These are phyloP conservation scores for Perca schrenkii DNA, from an alignment of 2,113 vertebrate genomes.

Conservation along the genomic window DNA sequence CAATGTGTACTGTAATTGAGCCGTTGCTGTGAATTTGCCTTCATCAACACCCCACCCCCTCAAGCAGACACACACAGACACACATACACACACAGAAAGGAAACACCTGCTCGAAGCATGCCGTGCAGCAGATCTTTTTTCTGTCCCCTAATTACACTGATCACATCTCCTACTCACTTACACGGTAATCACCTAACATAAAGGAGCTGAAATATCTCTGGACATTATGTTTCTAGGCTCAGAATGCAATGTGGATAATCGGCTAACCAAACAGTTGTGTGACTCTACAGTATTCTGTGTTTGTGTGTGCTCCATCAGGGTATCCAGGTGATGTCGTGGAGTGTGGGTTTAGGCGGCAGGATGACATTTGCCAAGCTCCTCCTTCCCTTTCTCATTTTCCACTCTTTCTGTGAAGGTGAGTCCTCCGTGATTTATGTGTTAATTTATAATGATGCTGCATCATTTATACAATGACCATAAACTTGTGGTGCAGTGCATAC, in stretches of 20 bases:
- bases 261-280: neutral
- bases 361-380: constrained; percentile 81
- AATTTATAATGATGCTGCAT: neutral
- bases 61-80: constrained; percentile 14
- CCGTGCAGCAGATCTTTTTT: neutral
- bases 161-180: constrained; percentile 9
- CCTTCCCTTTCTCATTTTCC: constrained; percentile 79
- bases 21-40: constrained; percentile 38
- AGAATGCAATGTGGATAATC: constrained; percentile 8
- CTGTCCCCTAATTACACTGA: constrained; percentile 25
- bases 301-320: constrained; percentile 53
- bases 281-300: constrained; percentile 17
- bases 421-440: neutral
- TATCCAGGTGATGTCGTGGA: constrained; percentile 80
- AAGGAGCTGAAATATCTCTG: constrained; percentile 24
- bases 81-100: neutral
- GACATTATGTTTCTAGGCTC: neutral
- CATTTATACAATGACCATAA: constrained; percentile 13
- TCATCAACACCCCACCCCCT: constrained; percentile 10
- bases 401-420: constrained; percentile 82
- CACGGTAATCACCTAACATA: constrained; percentile 7
- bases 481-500: constrained; percentile 1
- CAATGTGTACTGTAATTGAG: constrained; percentile 46
- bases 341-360: constrained; percentile 73
- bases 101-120: constrained; percentile 36